phyloP scores from a whole-genome alignment of 2,797 vertebrate genomes.

The Poeciliopsis infans region DNA sequence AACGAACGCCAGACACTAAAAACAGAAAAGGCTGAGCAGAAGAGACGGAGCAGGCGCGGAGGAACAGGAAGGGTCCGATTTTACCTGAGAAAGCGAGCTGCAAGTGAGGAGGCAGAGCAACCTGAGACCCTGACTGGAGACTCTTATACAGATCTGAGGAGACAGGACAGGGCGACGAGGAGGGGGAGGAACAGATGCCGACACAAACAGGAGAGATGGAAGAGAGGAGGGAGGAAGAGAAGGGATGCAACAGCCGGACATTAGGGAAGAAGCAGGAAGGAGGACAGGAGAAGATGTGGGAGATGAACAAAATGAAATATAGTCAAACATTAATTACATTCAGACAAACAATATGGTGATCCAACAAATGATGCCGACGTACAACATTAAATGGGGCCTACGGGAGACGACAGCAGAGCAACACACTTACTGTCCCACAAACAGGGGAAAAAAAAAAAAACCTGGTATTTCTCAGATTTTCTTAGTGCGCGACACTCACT shows the following conservation, averaged over 20 bases:
- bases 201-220: slow-evolving; percentile 7
- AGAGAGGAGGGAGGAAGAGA: slow-evolving; percentile 1
- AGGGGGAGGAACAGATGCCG: slow-evolving; percentile 6
- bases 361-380: slow-evolving; percentile 48
- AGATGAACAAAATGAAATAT: slow-evolving; percentile 64
- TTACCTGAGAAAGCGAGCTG: slow-evolving; percentile 96
- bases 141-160: slow-evolving; percentile 96
- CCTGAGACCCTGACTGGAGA: slow-evolving; percentile 95
- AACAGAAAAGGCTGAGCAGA: slow-evolving; percentile 3
- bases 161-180: slow-evolving; percentile 62
- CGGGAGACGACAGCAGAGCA: slow-evolving; percentile 19
- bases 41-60: slow-evolving; percentile 40
- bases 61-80: slow-evolving; percentile 42
- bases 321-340: slow-evolving; percentile 58
- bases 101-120: slow-evolving; percentile 93
- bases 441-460: neutral
- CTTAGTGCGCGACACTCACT: slow-evolving; percentile 83
- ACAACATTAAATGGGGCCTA: slow-evolving; percentile 42
- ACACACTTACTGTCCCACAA: neutral
- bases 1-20: slow-evolving; percentile 45
- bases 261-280: slow-evolving; percentile 10
- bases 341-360: slow-evolving; percentile 57
- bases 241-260: slow-evolving; percentile 29
- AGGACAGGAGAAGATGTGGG: slow-evolving; percentile 21
- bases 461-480: neutral